Evolutionary conservation across 1,140 invertebrate species (phyloP).

Genomic region (Lepidotrigona ventralis): DNA sequence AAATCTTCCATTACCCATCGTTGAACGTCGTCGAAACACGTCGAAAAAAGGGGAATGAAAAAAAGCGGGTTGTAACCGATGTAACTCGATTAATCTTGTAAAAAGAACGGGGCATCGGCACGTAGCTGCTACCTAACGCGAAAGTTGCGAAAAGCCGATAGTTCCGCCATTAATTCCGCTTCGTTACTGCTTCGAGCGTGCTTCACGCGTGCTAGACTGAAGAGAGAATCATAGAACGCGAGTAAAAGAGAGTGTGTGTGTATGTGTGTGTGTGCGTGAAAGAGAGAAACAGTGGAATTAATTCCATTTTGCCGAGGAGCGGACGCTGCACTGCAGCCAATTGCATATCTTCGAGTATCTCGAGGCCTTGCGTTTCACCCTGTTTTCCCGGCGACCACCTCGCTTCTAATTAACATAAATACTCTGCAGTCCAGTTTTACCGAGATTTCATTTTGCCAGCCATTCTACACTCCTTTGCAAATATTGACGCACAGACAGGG

Average conservation of each 20-base stretch:
- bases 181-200: constrained; percentile 35
- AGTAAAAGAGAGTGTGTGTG: background rate
- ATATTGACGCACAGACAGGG: background rate
- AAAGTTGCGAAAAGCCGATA: constrained; percentile 34
- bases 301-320: constrained; percentile 18
- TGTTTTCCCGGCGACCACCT: background rate
- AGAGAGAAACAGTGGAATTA: constrained; percentile 10
- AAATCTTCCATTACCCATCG: background rate
- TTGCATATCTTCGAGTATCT: constrained; percentile 35
- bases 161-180: constrained; percentile 37
- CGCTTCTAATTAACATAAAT: constrained; percentile 35
- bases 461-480: constrained; percentile 2
- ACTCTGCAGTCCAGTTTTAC: background rate
- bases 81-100: constrained; percentile 4
- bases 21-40: background rate
- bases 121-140: background rate
- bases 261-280: background rate
- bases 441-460: constrained; percentile 2
- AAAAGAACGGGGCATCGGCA: background rate
- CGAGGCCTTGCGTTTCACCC: constrained; percentile 7
- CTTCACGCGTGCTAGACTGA: background rate
- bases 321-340: constrained; percentile 31
- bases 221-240: background rate
- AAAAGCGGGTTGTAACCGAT: background rate
- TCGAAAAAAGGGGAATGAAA: background rate